Base-by-base conservation (phyloP, 2,888 invertebrate species). In the Hydrotaea cyrtoneurina region DNA sequence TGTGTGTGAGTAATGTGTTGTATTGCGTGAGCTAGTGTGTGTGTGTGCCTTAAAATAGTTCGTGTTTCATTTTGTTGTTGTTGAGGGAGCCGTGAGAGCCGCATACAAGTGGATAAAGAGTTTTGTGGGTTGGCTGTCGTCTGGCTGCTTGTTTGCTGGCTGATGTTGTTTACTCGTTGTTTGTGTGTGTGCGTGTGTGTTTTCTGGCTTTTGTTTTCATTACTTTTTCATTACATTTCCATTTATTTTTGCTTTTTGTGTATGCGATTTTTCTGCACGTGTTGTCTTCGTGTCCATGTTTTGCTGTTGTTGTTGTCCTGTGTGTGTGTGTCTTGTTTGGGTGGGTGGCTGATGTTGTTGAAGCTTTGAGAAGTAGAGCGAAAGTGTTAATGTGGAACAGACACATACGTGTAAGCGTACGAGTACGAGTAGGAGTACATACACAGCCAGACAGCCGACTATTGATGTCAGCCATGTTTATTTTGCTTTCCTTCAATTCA, bases 311-410 rank as follows among this genome's bases (percentile, higher is more conserved):
- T 62, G 11, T 71, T 11, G 2, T 23, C 10, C 36, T 19, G 39
- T 39, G 69, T 21, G 46, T 10, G 4, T n/a, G n/a, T n/a, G 36
- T 19, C n/a, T 43, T 36, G 66, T 13, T 21, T 10, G 8, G 7
- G 21, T n/a, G 15, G 17, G 46, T 15, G 23, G 36, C n/a, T 10
- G 23, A 46, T 21, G 13, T 66, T n/a, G 31, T 43, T 69, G 23
- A 15, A 69, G 23, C 46, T 31, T 31, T 31, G 7, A 15, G n/a
- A 31, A 15, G 55, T 31, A 7, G 80, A 87, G 84, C 75, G 82
- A 86, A 87, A 87, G 87, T 87, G 86, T 87, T 86, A 82, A 86
- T 80, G 23, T 80, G 78, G 85, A 83, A 80, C 82, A 86, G 72
- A 84, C 78, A 76, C 84, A 75, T 80, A 46, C 13, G 11, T 66